Conservation (phyloP, 1,140 invertebrate genomes). For the Subanguina moxae region DNA sequence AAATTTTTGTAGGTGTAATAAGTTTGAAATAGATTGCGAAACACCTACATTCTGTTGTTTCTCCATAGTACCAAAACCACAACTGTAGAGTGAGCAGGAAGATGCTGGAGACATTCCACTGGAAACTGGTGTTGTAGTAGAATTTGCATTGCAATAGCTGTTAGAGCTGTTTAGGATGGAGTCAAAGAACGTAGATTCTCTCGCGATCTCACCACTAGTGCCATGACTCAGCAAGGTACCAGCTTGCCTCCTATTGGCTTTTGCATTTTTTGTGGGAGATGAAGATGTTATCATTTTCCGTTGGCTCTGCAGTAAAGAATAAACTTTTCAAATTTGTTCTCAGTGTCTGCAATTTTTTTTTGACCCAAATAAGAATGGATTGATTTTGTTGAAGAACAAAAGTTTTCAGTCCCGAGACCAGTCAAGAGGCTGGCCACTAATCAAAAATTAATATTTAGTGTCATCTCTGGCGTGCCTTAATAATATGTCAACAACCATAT, state of each 20-base stretch:
- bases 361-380: no score
- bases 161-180: background rate
- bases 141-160: background rate
- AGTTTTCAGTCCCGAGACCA: no score
- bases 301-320: conserved; percentile 3
- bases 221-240: background rate
- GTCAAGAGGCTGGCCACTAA: no score
- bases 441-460: no score
- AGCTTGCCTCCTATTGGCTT: background rate
- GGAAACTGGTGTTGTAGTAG: background rate
- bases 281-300: background rate
- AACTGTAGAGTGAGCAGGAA: background rate
- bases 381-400: no score
- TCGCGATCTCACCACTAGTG: background rate
- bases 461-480: no score
- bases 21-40: no score
- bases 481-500: no score
- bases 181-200: background rate
- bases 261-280: background rate
- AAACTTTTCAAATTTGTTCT: background rate
- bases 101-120: background rate
- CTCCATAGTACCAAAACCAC: background rate
- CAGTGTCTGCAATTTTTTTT: no score
- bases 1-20: background rate
- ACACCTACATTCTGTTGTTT: no score